Percentiles rank a stretch among this genome's conserved stretches.
Evolutionary conservation across 2,797 vertebrate genomes (phyloP).

Genomic region (Cetoscarus ocellatus): DNA sequence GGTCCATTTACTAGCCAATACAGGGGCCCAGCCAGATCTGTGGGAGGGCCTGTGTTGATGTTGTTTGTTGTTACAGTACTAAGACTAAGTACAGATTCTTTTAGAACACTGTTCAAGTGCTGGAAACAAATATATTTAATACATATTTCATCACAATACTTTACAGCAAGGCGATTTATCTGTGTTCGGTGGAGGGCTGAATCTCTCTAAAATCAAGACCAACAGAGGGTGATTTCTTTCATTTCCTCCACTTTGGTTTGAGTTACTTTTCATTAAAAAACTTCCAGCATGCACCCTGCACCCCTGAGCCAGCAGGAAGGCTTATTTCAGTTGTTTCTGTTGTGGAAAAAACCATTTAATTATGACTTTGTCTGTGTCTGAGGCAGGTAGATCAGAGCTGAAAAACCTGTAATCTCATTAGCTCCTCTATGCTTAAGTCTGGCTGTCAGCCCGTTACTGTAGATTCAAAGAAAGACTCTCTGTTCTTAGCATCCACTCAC

Average conservation of each 20-base stretch:
- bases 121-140: no score
- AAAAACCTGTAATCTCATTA: conserved; percentile 23
- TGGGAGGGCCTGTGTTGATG: no score
- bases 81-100: no score
- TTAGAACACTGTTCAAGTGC: no score
- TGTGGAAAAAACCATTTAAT: conserved; percentile 39
- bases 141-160: no score
- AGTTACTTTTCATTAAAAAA: conserved; percentile 46
- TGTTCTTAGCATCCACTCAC: background rate
- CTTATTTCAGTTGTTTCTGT: conserved; percentile 24
- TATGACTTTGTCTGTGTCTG: conserved; percentile 20
- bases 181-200: no score
- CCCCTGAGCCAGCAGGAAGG: conserved; percentile 37
- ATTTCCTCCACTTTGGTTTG: conserved; percentile 17
- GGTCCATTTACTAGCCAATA: no score
- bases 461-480: conserved; percentile 17
- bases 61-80: no score
- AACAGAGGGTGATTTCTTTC: no score
- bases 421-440: conserved; percentile 21
- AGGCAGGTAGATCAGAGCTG: conserved; percentile 25
- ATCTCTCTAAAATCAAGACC: no score
- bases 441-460: conserved; percentile 8
- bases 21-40: no score
- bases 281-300: conserved; percentile 16
- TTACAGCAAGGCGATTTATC: no score